These are phyloP conservation scores for Athene cunicularia DNA, from an alignment of 2,113 vertebrate species.

Conservation along the genomic window DNA sequence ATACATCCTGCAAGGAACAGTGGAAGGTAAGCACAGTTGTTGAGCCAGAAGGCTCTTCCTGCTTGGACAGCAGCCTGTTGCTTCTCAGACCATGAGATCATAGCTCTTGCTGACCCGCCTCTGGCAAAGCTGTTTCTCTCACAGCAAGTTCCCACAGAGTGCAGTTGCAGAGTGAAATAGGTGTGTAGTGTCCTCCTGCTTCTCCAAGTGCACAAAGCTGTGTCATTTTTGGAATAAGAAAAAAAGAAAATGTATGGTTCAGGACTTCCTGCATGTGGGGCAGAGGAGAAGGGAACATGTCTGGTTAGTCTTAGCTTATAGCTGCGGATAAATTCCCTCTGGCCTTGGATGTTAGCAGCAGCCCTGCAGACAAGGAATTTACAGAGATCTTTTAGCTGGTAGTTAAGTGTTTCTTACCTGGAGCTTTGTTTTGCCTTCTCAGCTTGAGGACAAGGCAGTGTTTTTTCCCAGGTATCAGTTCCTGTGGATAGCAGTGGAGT, in stretches of 20 bases:
- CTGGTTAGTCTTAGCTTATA: neutral
- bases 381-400: neutral
- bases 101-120: slow-evolving; percentile 27
- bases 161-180: neutral
- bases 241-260: neutral
- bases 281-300: neutral
- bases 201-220: neutral
- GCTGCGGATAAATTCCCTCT: neutral
- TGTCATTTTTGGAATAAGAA: neutral
- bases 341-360: neutral
- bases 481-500: neutral
- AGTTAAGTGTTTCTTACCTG: neutral
- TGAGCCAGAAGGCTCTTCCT: neutral
- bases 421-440: neutral
- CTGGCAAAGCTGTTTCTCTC: slow-evolving; percentile 20
- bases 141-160: neutral
- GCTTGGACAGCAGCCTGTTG: slow-evolving; percentile 30
- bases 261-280: neutral
- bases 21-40: slow-evolving; percentile 85
- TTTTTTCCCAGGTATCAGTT: neutral
- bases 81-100: slow-evolving; percentile 64
- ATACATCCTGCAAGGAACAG: slow-evolving; percentile 93
- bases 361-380: neutral
- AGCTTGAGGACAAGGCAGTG: neutral
- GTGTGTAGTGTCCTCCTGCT: neutral